These are phyloP conservation scores for Drosophila paramelanica DNA, from an alignment of 2,888 invertebrate species.

Conservation along the genomic window DNA sequence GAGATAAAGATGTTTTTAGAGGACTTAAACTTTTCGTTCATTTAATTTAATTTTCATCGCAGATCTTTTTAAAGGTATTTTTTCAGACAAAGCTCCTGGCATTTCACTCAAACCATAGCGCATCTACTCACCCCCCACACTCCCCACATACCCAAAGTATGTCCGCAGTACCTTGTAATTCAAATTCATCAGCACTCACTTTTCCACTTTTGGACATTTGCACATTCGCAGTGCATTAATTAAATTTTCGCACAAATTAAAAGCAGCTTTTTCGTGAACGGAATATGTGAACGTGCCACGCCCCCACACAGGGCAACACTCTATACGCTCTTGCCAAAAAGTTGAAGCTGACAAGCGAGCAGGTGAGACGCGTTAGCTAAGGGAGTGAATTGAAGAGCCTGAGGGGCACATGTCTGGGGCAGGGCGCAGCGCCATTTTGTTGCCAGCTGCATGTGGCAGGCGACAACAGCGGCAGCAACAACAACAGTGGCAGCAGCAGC, in stretches of 20 bases:
- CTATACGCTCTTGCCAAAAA: background rate
- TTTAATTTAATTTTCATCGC: too few relatives aligned
- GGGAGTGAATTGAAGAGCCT: slow-evolving; percentile 16
- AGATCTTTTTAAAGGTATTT: too few relatives aligned
- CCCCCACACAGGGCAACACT: slow-evolving; percentile 9
- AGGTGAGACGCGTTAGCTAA: slow-evolving; percentile 35
- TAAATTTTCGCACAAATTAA: slow-evolving; percentile 73
- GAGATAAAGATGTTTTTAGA: too few relatives aligned
- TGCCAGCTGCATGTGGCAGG: slow-evolving; percentile 72
- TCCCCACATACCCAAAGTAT: too few relatives aligned
- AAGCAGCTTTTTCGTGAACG: slow-evolving; percentile 41
- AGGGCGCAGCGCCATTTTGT: slow-evolving; percentile 71
- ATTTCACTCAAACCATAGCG: too few relatives aligned
- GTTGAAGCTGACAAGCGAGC: slow-evolving; percentile 47
- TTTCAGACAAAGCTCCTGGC: too few relatives aligned
- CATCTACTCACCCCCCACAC: too few relatives aligned
- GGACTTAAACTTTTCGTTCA: too few relatives aligned
- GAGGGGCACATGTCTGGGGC: slow-evolving; percentile 39
- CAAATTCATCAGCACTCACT: slow-evolving; percentile 49
- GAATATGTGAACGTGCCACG: slow-evolving; percentile 23
- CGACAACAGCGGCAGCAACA: slow-evolving; percentile 55
- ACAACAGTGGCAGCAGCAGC: slow-evolving; percentile 9
- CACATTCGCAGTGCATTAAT: slow-evolving; percentile 58
- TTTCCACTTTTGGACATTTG: slow-evolving; percentile 40
- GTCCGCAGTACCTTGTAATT: slow-evolving; percentile 28